Base-by-base conservation (phyloP, 1,140 invertebrate genomes). In the Drosophila sproati region DNA sequence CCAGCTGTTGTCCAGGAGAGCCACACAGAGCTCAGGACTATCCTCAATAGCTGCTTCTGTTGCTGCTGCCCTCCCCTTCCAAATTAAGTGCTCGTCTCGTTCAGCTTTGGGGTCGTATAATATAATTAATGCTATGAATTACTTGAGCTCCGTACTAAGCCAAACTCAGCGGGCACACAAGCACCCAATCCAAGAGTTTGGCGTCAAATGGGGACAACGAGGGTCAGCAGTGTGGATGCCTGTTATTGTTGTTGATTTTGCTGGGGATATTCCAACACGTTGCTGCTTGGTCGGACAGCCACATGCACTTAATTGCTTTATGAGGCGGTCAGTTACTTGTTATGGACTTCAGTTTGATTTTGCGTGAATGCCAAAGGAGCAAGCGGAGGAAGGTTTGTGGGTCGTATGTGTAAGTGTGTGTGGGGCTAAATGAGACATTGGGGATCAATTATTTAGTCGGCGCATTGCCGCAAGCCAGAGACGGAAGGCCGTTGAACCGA, bases 291-390 rank as follows among this genome's bases (percentile, higher is more conserved):
- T 89, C 83, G 83, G 83, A 83, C 83, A 88, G 83, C 85, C 83
- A 88, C 83, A 88, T 88, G 83, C 80, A 88, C 83, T 88, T 88
- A 88, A 88, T 88, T 88, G 83, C 83, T 88, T 89, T 88, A 88
- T 88, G 83, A 89, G 83, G 77, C 83, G 85, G 85, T 85, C 83
- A 89, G 70, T 76, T 78, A 85, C 80, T 89, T 85, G 83, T 89
- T 88, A 88, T 89, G 82, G 85, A 89, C 83, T 88, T 89, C 85
- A 88, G 89, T 88, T 88, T 75, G 85, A 89, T 89, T 83, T 80
- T 70, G 63, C 77, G 68, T 60, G 62, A 68, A 55, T 51, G 57
- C 64, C 66, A 29, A 20, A 62, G 67, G 55, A 47, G 73, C 63
- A 61, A 56, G 47, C 45, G 32, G 12, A 20, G 31, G 3, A 10